Conservation (phyloP, 2,797 vertebrate genomes). For the Peromyscus nudipes region DNA sequence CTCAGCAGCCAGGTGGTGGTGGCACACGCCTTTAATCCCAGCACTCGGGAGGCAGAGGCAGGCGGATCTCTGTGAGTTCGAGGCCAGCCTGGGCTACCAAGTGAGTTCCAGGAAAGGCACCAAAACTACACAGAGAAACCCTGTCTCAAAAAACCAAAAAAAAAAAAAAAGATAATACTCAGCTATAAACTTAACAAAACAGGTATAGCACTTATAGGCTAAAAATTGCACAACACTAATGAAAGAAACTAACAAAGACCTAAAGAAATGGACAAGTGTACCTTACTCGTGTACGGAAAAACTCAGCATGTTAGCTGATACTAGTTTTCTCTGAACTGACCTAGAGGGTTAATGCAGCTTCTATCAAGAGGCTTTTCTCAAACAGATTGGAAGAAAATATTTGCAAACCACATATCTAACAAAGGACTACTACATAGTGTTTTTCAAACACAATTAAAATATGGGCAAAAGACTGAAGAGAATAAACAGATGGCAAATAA, state of each 20-base stretch:
- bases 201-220: background rate
- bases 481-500: background rate
- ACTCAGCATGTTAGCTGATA: background rate
- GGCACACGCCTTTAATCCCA: too few species aligned
- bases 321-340: background rate
- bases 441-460: background rate
- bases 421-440: background rate
- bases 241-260: conserved; percentile 2
- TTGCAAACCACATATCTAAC: background rate
- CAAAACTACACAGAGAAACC: too few species aligned
- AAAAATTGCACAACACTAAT: background rate
- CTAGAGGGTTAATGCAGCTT: background rate
- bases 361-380: background rate
- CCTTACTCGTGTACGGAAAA: background rate
- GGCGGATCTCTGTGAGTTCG: too few species aligned
- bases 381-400: background rate
- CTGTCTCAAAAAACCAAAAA: too few species aligned
- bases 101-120: too few species aligned
- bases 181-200: background rate
- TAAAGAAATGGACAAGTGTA: background rate
- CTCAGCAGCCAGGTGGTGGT: too few species aligned
- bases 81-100: too few species aligned
- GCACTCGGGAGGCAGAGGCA: too few species aligned
- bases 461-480: background rate
- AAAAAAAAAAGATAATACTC: conserved; percentile 15